Evolutionary conservation across 1,140 invertebrate species (phyloP), one percentile per base, ranked within the genome.

Genomic region (Pseudobourletiella spinata): DNA sequence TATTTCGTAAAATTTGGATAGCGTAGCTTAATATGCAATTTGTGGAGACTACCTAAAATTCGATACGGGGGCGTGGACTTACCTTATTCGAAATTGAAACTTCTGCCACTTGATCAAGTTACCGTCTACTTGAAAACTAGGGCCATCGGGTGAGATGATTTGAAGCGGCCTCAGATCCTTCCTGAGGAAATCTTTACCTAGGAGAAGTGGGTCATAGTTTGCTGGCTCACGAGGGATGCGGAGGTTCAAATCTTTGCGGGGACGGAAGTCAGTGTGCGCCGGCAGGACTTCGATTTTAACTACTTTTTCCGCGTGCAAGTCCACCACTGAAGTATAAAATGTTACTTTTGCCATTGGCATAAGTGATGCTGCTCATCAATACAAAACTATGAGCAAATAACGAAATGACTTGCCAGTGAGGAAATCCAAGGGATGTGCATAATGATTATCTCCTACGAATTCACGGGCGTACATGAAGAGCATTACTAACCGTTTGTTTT

Each of bases 341-440:
- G n/a, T n/a, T n/a, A n/a, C n/a, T n/a, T n/a, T n/a, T n/a, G n/a
- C n/a, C n/a, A n/a, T n/a, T n/a, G n/a, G n/a, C n/a, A n/a, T n/a
- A n/a, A n/a, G n/a, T n/a, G n/a, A n/a, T n/a, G n/a, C n/a, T n/a
- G n/a, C n/a, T n/a, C n/a, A n/a, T n/a, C n/a, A n/a, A n/a, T n/a
- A n/a, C n/a, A n/a, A n/a, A n/a, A n/a, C n/a, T n/a, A n/a, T n/a
- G n/a, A n/a, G n/a, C n/a, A n/a, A n/a, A n/a, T n/a, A n/a, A n/a
- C n/a, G n/a, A n/a, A n/a, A n/a, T 61, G 28, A 18, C 11, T 59
- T 60, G 65, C 67, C 54, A 3, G 59, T 50, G 15, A 70, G 59
- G 46, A 70, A 70, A 25, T 64, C 43, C 22, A 70, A 43, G 16
- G 68, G 68, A 56, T 70, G 68, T 3, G 68, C 68, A 57, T 70